Evolutionary conservation across 1,140 invertebrate genomes (phyloP).

Genomic region (Eupeodes corollae): DNA sequence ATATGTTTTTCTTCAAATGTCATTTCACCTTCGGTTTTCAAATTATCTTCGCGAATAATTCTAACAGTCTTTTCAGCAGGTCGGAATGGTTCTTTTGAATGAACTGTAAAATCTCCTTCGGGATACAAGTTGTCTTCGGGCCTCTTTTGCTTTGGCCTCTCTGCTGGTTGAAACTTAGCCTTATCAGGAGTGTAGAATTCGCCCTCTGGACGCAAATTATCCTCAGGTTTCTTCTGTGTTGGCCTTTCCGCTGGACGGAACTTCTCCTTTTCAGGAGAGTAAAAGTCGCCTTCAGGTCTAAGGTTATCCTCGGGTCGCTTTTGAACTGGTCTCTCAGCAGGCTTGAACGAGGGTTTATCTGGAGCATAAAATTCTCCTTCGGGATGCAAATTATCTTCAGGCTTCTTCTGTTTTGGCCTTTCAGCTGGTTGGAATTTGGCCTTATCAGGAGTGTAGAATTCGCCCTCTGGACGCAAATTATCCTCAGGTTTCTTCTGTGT

Average conservation of each 20-base stretch:
- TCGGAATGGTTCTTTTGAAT: conserved; percentile 26
- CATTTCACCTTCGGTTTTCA: conserved; percentile 44
- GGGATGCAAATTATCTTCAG: conserved; percentile 52
- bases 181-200: conserved; percentile 46
- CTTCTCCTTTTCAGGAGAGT: conserved; percentile 34
- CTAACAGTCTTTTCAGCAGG: conserved; percentile 37
- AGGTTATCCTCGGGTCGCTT: conserved; percentile 49
- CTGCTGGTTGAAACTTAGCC: conserved; percentile 37
- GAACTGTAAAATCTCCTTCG: conserved; percentile 47
- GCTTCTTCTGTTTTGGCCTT: conserved; percentile 43
- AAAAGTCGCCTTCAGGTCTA: conserved; percentile 51
- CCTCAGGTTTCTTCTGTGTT: conserved; percentile 20
- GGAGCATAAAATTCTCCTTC: conserved; percentile 47
- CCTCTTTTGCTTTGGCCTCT: conserved; percentile 42
- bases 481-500: conserved; percentile 44
- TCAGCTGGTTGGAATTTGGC: conserved; percentile 41
- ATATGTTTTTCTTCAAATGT: conserved; percentile 39
- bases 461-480: conserved; percentile 51
- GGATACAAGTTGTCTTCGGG: conserved; percentile 49
- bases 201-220: conserved; percentile 38
- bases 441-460: conserved; percentile 45
- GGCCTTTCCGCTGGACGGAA: conserved; percentile 34
- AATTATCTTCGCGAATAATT: conserved; percentile 34
- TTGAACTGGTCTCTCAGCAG: conserved; percentile 36
- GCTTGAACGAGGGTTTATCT: conserved; percentile 22